Percentiles rank a stretch among this genome's conserved stretches.
These are phyloP conservation scores for Semibalanus balanoides DNA, from an alignment of 1,140 invertebrate species.

Conservation along the genomic window DNA sequence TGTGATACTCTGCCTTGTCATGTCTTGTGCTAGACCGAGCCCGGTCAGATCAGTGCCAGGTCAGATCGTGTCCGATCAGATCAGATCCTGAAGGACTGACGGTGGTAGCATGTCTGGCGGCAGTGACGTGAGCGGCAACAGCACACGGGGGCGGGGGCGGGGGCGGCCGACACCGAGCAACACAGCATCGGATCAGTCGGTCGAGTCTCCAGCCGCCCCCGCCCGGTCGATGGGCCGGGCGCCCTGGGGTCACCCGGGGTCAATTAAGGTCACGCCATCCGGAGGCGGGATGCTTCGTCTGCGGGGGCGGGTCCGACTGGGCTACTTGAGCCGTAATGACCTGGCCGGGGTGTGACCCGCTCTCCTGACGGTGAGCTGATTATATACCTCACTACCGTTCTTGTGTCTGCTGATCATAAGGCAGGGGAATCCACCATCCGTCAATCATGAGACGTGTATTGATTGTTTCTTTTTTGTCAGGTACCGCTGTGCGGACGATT, in stretches of 20 bases:
- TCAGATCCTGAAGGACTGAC: too few relatives aligned
- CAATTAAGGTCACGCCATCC: background rate
- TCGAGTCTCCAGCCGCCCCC: background rate
- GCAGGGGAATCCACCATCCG: background rate
- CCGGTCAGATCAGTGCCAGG: too few relatives aligned
- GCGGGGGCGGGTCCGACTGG: too few relatives aligned
- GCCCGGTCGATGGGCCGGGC: background rate
- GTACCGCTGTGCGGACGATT: constrained; percentile 51
- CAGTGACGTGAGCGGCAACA: too few relatives aligned
- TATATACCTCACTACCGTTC: background rate
- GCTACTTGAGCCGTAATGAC: background rate
- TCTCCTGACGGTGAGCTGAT: background rate
- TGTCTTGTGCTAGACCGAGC: too few relatives aligned
- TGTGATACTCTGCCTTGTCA: too few relatives aligned
- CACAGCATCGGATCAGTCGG: background rate
- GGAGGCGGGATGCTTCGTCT: background rate
- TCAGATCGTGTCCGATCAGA: too few relatives aligned
- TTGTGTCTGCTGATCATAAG: too few relatives aligned
- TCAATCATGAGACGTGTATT: background rate
- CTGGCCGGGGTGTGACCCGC: background rate
- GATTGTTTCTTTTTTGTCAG: constrained; percentile 27
- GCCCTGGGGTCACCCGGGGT: background rate
- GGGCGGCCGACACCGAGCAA: too few relatives aligned
- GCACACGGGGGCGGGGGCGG: too few relatives aligned
- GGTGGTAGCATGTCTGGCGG: too few relatives aligned